phyloP scores from a whole-genome alignment of 2,113 vertebrate species.

The Labeo rohita region DNA sequence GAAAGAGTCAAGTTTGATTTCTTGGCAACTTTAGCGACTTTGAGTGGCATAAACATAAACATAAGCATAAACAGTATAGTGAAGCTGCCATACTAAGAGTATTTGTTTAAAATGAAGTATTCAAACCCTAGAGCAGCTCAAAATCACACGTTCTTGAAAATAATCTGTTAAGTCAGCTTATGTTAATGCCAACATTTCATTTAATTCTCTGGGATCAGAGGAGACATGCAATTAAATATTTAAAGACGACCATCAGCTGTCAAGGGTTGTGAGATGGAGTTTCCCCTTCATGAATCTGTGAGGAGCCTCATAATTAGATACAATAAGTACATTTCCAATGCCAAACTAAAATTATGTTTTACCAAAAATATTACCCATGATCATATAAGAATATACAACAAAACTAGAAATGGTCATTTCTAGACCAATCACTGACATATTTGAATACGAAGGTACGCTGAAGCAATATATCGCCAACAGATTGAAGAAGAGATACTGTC shows the following conservation, averaged over 20 bases:
- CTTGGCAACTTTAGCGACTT: not conserved
- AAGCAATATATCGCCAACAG: no score
- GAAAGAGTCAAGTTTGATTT: no score
- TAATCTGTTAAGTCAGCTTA: constrained; percentile 53
- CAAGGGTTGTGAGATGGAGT: not conserved
- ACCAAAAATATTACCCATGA: no score
- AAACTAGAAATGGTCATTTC: not conserved
- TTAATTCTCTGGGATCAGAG: not conserved
- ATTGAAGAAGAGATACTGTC: no score
- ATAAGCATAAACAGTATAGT: not conserved
- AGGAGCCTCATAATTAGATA: not conserved
- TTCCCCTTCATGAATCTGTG: not conserved
- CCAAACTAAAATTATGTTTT: not conserved
- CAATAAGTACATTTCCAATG: not conserved
- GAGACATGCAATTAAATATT: not conserved
- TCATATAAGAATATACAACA: not conserved
- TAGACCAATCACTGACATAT: no score
- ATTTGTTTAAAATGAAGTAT: not conserved
- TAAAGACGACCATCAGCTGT: not conserved
- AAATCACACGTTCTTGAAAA: not conserved
- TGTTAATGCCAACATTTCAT: constrained; percentile 59
- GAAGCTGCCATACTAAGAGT: not conserved
- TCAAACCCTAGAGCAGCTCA: not conserved
- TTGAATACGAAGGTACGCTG: not conserved
- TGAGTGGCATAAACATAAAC: not conserved